phyloP scores from a whole-genome alignment of 1,140 invertebrate genomes.

The Drosophila leontia region DNA sequence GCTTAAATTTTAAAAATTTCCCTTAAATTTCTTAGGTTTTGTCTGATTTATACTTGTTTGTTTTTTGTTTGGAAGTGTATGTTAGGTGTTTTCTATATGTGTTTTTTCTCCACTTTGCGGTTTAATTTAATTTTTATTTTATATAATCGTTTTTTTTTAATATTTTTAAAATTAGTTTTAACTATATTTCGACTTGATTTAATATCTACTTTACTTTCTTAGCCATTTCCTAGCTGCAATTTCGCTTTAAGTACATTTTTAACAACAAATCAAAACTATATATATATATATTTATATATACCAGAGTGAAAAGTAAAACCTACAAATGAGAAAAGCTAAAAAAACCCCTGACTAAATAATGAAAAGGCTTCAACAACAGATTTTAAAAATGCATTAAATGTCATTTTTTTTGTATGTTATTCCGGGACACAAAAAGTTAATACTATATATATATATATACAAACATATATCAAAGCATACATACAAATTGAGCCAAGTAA shows the following conservation, averaged over 20 bases:
- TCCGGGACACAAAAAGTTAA: constrained; percentile 41
- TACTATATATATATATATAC: constrained; percentile 32
- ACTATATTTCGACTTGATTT: constrained; percentile 33
- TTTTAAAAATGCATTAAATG: constrained; percentile 13
- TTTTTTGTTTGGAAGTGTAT: neutral
- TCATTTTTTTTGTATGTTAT: constrained; percentile 10
- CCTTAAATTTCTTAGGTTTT: neutral
- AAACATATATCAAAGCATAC: constrained; percentile 7
- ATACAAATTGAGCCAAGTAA: constrained; percentile 54
- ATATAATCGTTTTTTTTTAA: constrained; percentile 15
- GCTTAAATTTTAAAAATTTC: neutral
- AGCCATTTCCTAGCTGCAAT: constrained; percentile 32
- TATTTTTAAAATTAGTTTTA: constrained; percentile 16
- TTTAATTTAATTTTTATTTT: constrained; percentile 28
- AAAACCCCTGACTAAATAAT: constrained; percentile 3
- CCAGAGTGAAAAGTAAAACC: neutral
- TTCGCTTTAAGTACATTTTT: constrained; percentile 10
- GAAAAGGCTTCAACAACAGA: constrained; percentile 7
- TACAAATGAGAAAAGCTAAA: neutral
- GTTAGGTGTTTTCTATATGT: constrained; percentile 8
- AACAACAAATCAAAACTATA: constrained; percentile 14
- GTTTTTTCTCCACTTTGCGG: neutral
- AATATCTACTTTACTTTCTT: constrained; percentile 9
- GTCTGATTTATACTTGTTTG: constrained; percentile 10
- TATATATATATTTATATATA: neutral